These are phyloP conservation scores for Octonoba sinensis DNA, from an alignment of 2,888 invertebrate genomes.

Conservation along the genomic window DNA sequence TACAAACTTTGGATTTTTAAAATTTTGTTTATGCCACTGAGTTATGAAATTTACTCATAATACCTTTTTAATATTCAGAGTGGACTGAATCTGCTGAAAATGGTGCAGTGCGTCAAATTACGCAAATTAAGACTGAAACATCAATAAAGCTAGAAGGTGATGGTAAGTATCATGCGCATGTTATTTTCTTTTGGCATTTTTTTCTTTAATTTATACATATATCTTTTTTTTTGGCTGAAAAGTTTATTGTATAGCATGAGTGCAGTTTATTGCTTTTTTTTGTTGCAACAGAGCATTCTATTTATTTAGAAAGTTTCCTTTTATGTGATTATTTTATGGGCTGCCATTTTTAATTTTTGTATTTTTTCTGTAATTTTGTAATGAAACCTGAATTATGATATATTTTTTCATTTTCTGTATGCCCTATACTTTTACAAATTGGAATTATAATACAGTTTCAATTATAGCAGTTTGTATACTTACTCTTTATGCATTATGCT, in stretches of 20 bases:
- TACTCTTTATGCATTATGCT: no score
- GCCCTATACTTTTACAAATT: neutral
- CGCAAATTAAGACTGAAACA: slow-evolving; percentile 65
- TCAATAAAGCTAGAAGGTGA: slow-evolving; percentile 60
- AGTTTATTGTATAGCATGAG: neutral
- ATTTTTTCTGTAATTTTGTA: no score
- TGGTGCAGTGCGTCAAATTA: slow-evolving; percentile 65
- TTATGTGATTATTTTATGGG: neutral
- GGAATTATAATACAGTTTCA: no score
- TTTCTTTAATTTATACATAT: neutral
- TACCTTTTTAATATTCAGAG: slow-evolving; percentile 45
- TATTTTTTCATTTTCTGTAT: neutral
- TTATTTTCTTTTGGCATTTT: slow-evolving; percentile 4
- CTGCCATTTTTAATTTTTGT: neutral
- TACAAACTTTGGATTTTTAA: no score
- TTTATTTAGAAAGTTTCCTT: neutral
- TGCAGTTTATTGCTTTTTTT: no score
- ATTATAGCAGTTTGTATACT: no score
- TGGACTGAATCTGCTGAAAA: slow-evolving; percentile 66
- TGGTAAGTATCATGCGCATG: slow-evolving; percentile 59
- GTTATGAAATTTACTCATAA: neutral
- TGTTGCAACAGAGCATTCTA: neutral
- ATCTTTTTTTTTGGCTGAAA: slow-evolving; percentile 10
- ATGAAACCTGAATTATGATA: no score
- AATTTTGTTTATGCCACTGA: no score